A percentile compares a stretch with the other conserved stretches of the same genome.
phyloP scores from a whole-genome alignment of 1,140 invertebrate genomes.

The Helicoverpa armigera region DNA sequence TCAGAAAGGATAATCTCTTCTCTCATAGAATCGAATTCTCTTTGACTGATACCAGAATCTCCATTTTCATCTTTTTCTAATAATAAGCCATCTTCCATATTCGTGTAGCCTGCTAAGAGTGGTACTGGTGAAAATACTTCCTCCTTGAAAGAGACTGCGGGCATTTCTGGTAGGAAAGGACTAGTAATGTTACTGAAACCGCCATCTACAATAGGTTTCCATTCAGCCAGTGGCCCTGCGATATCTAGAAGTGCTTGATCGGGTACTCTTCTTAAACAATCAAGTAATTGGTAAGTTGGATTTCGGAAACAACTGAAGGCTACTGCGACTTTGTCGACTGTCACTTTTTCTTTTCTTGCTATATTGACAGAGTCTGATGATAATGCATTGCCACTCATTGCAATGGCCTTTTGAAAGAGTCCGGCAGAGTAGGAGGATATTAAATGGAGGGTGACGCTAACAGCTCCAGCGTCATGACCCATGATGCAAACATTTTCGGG shows the following conservation, averaged over 20 bases:
- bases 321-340: slow-evolving; percentile 88
- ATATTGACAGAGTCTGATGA: slow-evolving; percentile 86
- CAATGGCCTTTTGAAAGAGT: slow-evolving; percentile 86
- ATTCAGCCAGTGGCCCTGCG: slow-evolving; percentile 89
- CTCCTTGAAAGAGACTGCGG: slow-evolving; percentile 88
- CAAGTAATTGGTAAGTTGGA: slow-evolving; percentile 89
- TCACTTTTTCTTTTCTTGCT: slow-evolving; percentile 85
- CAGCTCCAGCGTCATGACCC: slow-evolving; percentile 93
- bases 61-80: slow-evolving; percentile 87
- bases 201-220: slow-evolving; percentile 92
- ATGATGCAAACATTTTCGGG: slow-evolving; percentile 94
- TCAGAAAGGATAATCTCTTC: slow-evolving; percentile 88
- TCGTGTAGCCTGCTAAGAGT: slow-evolving; percentile 91
- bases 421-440: slow-evolving; percentile 82
- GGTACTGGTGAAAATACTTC: slow-evolving; percentile 89
- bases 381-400: slow-evolving; percentile 91
- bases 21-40: slow-evolving; percentile 88
- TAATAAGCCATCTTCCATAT: slow-evolving; percentile 91
- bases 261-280: slow-evolving; percentile 89
- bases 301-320: slow-evolving; percentile 89
- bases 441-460: slow-evolving; percentile 89
- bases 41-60: slow-evolving; percentile 84
- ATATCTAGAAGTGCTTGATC: slow-evolving; percentile 87
- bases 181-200: slow-evolving; percentile 89
- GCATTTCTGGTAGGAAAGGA: slow-evolving; percentile 90